These are phyloP conservation scores for Trididemnum miniatum DNA, from an alignment of 23 tunicate genomes.

Conservation along the genomic window DNA sequence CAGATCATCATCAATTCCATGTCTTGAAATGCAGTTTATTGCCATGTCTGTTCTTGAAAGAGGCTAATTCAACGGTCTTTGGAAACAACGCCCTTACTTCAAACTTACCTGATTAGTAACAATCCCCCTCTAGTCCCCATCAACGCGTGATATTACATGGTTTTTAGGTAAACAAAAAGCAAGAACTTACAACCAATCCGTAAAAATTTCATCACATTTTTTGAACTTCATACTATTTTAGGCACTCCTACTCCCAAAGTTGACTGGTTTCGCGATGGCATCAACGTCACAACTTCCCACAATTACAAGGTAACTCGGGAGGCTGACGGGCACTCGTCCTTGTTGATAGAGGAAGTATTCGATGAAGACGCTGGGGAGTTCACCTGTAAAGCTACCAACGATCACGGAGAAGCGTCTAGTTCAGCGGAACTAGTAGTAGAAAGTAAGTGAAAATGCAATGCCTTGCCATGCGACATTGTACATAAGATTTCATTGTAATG, in stretches of 20 bases:
- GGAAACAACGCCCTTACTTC: too few species aligned
- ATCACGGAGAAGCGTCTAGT: conserved; percentile 73
- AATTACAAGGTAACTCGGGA: conserved; percentile 51
- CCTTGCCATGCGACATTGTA: too few species aligned
- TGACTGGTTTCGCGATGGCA: conserved; percentile 69
- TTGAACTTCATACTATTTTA: background rate
- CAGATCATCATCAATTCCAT: too few species aligned
- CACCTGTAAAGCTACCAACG: conserved; percentile 64
- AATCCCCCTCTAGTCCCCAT: too few species aligned
- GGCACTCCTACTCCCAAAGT: conserved; percentile 78
- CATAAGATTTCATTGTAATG: too few species aligned
- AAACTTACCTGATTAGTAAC: too few species aligned
- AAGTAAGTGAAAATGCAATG: too few species aligned
- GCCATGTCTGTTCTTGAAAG: background rate
- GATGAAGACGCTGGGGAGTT: conserved; percentile 81
- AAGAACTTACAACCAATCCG: too few species aligned
- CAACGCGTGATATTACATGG: too few species aligned
- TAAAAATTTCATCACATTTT: background rate
- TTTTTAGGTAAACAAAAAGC: too few species aligned
- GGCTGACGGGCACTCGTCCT: conserved; percentile 40
- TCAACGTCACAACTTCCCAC: conserved; percentile 70
- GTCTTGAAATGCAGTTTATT: too few species aligned
- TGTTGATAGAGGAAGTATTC: conserved; percentile 64
- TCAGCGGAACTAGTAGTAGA: conserved; percentile 74
- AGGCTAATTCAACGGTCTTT: background rate